Base-by-base conservation (phyloP, 23 tunicate genomes). In the Styela plicata region DNA sequence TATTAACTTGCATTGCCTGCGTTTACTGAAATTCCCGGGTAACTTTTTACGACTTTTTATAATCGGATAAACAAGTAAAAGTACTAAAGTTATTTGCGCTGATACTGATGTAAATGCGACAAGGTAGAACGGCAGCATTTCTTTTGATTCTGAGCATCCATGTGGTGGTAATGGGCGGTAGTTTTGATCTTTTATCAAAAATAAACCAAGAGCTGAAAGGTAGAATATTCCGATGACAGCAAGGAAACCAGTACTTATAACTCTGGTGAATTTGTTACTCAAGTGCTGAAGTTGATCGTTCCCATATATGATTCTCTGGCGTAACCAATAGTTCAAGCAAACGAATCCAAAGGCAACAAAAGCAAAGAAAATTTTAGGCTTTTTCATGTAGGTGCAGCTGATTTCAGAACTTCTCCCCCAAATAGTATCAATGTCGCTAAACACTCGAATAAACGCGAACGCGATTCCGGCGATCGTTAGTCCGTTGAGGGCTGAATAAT, bases 91-190 rank as follows among this genome's bases (percentile, higher is more conserved):
- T 18, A 71, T 71, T 32, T 71, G 77, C 17, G 77, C 34, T 36
- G 77, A 21, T 17, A 71, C 77, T 18, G 77, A 71, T 3, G 77
- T 71, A 34, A 71, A 71, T 3, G 77, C 77, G 3, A 71, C 32
- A 32, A 71, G 26, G 29, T 71, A 71, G 17, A 71, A 71, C 35
- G 77, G 77, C 5, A 32, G 16, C 34, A 71, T 3, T 21, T 71
- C 77, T n/a, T 71, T 32, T 22, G 36, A 33, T 21, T 71, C 77
- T 71, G 77, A 26, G 37, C 77, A 71, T 71, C 77, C 77, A 5
- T 28, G 3, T 21, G 36, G 36, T 5, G 34, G 34, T 27, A 31
- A 28, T 19, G 77, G 77, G 3, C 34, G 37, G 34, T 71, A 71
- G 34, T 32, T 34, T 5, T 33, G 24, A 34, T 71, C 77, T 32